phyloP scores from a whole-genome alignment of 2,888 invertebrate species.

The Leptinotarsa juncta region DNA sequence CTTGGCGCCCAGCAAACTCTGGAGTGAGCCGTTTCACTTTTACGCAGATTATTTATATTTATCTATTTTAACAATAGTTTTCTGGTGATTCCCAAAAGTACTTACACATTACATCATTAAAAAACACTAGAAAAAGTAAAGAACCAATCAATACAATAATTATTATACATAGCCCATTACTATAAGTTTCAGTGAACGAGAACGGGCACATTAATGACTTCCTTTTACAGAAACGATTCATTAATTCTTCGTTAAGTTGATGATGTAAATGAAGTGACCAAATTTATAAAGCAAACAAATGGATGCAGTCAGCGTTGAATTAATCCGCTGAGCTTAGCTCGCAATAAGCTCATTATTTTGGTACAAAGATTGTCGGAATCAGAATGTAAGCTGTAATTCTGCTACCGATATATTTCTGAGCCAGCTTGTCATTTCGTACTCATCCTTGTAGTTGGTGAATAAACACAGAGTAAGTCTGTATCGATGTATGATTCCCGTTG shows the following conservation, averaged over 20 bases:
- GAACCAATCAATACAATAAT: no score
- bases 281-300: background rate
- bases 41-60: no score
- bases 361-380: constrained; percentile 6
- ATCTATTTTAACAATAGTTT: no score
- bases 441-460: no score
- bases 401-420: background rate
- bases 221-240: background rate
- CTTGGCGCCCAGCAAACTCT: no score
- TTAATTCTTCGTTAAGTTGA: constrained; percentile 1
- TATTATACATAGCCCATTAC: background rate
- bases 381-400: background rate
- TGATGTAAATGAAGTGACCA: background rate
- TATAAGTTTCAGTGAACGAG: background rate
- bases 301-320: constrained; percentile 1
- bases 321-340: constrained; percentile 34
- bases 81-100: no score
- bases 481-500: no score
- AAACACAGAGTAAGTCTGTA: no score
- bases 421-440: no score
- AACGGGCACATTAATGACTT: background rate
- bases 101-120: no score
- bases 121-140: no score
- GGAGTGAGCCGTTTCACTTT: no score
- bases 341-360: constrained; percentile 34